Evolutionary conservation across 2,113 vertebrate genomes (phyloP).

Genomic region (Struthio camelus): DNA sequence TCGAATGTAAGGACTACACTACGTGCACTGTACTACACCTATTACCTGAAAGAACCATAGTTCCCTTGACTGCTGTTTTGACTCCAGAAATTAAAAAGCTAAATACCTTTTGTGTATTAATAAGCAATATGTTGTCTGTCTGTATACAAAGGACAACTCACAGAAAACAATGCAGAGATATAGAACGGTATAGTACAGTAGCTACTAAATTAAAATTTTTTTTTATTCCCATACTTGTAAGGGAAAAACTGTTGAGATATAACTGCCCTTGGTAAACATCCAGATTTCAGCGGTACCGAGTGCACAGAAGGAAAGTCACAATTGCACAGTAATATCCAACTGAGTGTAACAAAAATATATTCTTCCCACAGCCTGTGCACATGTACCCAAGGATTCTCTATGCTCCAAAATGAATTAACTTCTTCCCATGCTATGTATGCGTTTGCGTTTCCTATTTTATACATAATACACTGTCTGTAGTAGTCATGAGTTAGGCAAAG

Average conservation of each 20-base stretch:
- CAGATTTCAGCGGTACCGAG: neutral
- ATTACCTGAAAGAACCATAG: neutral
- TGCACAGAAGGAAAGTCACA: neutral
- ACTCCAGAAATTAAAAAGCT: neutral
- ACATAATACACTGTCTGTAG: accelerated
- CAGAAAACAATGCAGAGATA: neutral
- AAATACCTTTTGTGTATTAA: neutral
- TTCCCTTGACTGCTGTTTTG: neutral
- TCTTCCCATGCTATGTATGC: neutral
- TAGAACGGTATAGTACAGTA: neutral
- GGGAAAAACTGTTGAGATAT: neutral
- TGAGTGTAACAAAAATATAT: neutral
- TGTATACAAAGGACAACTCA: neutral
- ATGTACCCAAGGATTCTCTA: neutral
- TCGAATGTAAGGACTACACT: neutral
- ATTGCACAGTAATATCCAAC: neutral
- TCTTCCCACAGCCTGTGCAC: neutral
- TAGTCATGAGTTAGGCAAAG: neutral
- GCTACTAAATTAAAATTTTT: neutral
- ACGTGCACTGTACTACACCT: neutral
- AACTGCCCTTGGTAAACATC: neutral
- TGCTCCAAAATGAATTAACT: neutral
- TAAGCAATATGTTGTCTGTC: neutral
- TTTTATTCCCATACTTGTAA: neutral
- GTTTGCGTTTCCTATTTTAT: neutral